Evolutionary conservation across 2,888 invertebrate species (phyloP).

Genomic region (Synanthedon andrenaeformis): DNA sequence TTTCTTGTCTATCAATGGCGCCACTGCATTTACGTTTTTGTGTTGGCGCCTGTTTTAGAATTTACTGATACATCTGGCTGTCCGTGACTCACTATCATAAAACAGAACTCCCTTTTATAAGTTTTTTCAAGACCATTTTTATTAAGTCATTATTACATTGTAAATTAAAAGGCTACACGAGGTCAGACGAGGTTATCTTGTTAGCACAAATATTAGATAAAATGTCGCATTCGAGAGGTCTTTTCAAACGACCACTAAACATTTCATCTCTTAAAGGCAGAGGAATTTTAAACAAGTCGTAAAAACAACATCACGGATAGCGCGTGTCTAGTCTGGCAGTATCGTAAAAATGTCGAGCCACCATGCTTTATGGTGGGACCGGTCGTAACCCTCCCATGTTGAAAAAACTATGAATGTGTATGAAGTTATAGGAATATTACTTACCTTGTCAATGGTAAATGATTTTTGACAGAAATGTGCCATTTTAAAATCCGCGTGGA

Average conservation of each 20-base stretch:
- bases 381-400: slow-evolving; percentile 15
- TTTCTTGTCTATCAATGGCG: too few species aligned
- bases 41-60: too few species aligned
- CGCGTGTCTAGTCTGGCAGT: slow-evolving; percentile 19
- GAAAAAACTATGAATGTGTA: slow-evolving; percentile 26
- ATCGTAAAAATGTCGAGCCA: slow-evolving; percentile 39
- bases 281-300: slow-evolving; percentile 37
- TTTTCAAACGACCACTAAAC: slow-evolving; percentile 18
- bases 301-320: slow-evolving; percentile 23
- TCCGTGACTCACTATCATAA: slow-evolving; percentile 1
- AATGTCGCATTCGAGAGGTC: slow-evolving; percentile 10
- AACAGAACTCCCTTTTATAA: background rate
- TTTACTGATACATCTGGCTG: too few species aligned
- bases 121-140: background rate
- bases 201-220: background rate
- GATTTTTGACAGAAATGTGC: too few species aligned
- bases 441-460: background rate
- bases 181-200: background rate
- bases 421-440: slow-evolving; percentile 9
- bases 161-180: background rate
- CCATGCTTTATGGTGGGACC: slow-evolving; percentile 24
- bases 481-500: too few species aligned
- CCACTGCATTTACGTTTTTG: too few species aligned
- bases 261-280: slow-evolving; percentile 26
- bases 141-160: background rate